Base-by-base conservation (phyloP, 2,888 invertebrate species). In the Empis livida region DNA sequence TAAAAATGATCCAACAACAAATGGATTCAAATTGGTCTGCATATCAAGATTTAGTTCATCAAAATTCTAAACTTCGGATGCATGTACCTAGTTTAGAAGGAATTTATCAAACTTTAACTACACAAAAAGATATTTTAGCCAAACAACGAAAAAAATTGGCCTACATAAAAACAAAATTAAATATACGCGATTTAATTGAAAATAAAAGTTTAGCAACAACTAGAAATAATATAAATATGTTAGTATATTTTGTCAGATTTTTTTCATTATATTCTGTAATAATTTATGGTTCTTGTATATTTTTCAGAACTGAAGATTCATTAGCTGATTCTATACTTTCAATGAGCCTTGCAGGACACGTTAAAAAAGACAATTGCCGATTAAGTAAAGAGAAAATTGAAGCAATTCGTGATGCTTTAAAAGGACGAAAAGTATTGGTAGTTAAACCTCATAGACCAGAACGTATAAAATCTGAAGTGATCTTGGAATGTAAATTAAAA, bases 11-110 rank as follows among this genome's bases (percentile, higher is more conserved):
- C 0, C 79, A 82, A 52, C 76, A 77, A 49, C 77, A 79, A 3
- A 71, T 92, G 3, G 87, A 90, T 60, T 73, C 79, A 44, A 82
- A 86, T 55, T 90, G 89, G 89, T 77, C 79, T 27, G 77, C 76
- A 49, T 76, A 74, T 57, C 76, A 77, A 58, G 71, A 75, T 53
- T 65, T 76, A 40, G 70, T 65, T 47, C 73, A 64, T 46, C 71
- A 69, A 57, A 70, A 61, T 44, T 59, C 63, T 1, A 61, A 59
- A 45, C 57, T 59, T 2, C 61, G 62, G 48, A 63, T 67, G 60
- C 61, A 64, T 50, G 61, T 65, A 45, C 87, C 88, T 0, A 79
- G 79, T 30, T 68, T 86, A 56, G 87, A 89, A 58, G 78, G 80
- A 30, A 77, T 89, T 10, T 91, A 88, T 67, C 84, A 87, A 58